phyloP scores from a whole-genome alignment of 1,140 invertebrate species.

The Panagrolaimus sp. region DNA sequence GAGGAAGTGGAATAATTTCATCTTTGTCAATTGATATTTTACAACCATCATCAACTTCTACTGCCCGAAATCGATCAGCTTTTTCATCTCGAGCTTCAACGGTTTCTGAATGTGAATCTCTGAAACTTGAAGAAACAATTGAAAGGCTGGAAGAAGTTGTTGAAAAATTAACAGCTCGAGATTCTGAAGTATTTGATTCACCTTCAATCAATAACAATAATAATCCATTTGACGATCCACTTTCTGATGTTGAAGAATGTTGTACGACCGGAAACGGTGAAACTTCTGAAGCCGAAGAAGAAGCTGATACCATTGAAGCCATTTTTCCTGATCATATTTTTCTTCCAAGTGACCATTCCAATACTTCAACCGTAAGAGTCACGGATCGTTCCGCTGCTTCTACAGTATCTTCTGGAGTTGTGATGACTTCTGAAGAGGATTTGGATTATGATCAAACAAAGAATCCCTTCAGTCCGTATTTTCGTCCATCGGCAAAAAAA shows the following conservation, averaged over 20 bases:
- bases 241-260: neutral
- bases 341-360: neutral
- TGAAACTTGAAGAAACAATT: slow-evolving; percentile 5
- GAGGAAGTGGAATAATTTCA: neutral
- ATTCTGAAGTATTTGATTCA: neutral
- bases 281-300: neutral
- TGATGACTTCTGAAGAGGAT: slow-evolving; percentile 10
- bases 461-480: slow-evolving; percentile 34
- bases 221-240: neutral
- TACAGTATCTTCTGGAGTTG: neutral
- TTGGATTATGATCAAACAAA: slow-evolving; percentile 27
- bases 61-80: neutral
- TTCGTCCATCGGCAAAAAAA: slow-evolving; percentile 19
- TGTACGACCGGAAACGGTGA: neutral
- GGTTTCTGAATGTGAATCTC: slow-evolving; percentile 1
- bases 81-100: slow-evolving; percentile 4
- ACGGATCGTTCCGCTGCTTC: neutral
- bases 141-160: slow-evolving; percentile 2
- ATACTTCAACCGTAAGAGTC: neutral
- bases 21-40: too few relatives aligned
- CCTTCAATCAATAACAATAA: neutral
- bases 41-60: neutral
- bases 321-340: neutral
- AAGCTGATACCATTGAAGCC: neutral
- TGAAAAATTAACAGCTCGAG: neutral